Evolutionary conservation across 1,140 invertebrate species (phyloP), one percentile per base, ranked within the genome.

Genomic region (Eumaeus atala): DNA sequence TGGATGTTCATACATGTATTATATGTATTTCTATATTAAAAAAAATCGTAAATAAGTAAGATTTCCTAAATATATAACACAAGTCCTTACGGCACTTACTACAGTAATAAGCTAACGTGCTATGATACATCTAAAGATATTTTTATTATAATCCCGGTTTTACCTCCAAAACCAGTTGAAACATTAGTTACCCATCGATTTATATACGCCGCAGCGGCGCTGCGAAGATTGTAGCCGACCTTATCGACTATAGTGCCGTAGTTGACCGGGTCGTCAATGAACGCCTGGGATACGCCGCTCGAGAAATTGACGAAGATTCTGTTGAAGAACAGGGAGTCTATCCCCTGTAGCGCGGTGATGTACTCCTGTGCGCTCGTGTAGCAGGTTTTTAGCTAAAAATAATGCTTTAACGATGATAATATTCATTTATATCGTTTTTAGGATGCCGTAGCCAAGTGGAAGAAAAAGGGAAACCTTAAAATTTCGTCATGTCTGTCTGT

Each of bases 251-350:
- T 51, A 0, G 74, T 62, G 7, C 72, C 67, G 51, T 54, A 67
- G 8, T 55, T 12, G 0, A 44, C 44, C 9, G 59, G 59, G 35
- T 62, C 53, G 6, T 10, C 33, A 0, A 67, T 36, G 35, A 77
- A 75, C 0, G 34, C 35, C 2, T 57, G 34, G 14, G 57, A 48
- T 8, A 75, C 51, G 8, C 66, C 59, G n/a, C 60, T 37, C 1
- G 62, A 71, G 16, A 75, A 69, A 49, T 76, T 71, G 0, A 77
- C 37, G 55, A 70, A 73, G 16, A 79, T 67, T 54, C 59, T 72
- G 44, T 74, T 74, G 1, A 67, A 18, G 8, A 66, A 47, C 0
- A 67, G 60, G 6, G 74, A 38, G n/a, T 74, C 69, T 0, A 56
- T 49, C 16, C 55, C 21, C 34, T 48, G 44, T 5, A 70, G 18